These are phyloP conservation scores for Anagrus nilaparvatae DNA, from an alignment of 1,140 invertebrate species.

Conservation along the genomic window DNA sequence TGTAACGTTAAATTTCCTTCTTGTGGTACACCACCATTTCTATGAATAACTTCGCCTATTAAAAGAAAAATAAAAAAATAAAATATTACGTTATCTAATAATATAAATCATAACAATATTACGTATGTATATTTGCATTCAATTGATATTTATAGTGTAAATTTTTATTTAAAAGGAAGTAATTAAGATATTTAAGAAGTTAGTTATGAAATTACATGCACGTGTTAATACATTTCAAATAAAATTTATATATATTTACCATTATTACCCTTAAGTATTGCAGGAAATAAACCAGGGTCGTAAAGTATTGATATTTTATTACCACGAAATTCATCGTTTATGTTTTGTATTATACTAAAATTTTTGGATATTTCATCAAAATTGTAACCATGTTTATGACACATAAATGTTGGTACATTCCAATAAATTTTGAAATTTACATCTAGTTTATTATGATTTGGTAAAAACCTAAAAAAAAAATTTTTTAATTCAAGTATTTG, in stretches of 20 bases:
- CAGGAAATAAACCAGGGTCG: constrained; percentile 63
- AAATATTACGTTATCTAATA: too few species aligned
- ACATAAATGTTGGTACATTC: constrained; percentile 68
- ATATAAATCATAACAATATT: background rate
- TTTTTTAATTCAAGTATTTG: too few species aligned
- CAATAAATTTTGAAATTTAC: constrained; percentile 61
- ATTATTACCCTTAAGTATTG: constrained; percentile 46
- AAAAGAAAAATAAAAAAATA: background rate
- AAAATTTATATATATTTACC: too few species aligned
- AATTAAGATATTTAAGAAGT: background rate
- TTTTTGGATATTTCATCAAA: constrained; percentile 49
- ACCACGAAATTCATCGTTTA: constrained; percentile 51
- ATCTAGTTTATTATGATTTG: too few species aligned
- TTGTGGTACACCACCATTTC: constrained; percentile 71
- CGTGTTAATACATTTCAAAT: too few species aligned
- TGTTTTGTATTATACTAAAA: constrained; percentile 60
- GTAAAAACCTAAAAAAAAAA: too few species aligned
- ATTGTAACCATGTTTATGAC: constrained; percentile 50
- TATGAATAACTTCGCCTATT: constrained; percentile 22
- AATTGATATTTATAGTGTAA: background rate
- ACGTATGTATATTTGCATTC: background rate
- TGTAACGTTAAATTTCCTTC: constrained; percentile 54
- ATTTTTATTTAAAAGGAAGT: background rate
- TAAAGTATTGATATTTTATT: constrained; percentile 60
- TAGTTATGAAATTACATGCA: background rate